phyloP scores from a whole-genome alignment of 2,113 vertebrate genomes.

The Ictidomys tridecemlineatus region DNA sequence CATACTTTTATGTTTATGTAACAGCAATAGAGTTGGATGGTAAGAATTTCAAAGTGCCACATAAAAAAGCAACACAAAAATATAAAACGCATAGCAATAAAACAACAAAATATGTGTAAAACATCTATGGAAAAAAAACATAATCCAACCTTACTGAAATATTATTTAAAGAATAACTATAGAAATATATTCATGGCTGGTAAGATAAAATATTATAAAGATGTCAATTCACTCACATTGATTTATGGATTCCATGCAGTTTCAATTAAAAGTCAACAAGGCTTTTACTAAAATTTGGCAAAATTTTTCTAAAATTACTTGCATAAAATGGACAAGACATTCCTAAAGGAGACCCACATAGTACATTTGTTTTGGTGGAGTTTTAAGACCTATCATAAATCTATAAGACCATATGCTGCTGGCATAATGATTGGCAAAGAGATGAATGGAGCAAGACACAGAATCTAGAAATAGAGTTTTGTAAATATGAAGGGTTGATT shows the following conservation, averaged over 20 bases:
- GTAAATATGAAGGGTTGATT: background rate
- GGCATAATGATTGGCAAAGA: background rate
- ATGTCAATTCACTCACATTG: background rate
- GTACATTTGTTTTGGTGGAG: background rate
- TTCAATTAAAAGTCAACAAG: background rate
- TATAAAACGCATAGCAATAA: background rate
- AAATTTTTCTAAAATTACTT: background rate
- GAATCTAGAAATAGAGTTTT: background rate
- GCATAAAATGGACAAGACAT: background rate
- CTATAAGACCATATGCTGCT: background rate
- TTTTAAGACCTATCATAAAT: background rate
- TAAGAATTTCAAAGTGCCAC: background rate
- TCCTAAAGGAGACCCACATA: background rate
- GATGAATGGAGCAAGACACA: too few species aligned
- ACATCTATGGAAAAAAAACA: background rate
- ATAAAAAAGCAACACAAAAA: background rate
- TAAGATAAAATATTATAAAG: background rate
- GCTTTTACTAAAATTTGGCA: background rate
- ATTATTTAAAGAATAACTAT: background rate
- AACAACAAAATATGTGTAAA: background rate
- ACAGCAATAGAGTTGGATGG: background rate
- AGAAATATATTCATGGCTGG: background rate
- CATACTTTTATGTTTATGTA: background rate
- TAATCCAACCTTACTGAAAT: background rate
- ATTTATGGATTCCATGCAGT: background rate